Base-by-base conservation (phyloP, 2,797 vertebrate genomes). In the Coracias cyanogaster region DNA sequence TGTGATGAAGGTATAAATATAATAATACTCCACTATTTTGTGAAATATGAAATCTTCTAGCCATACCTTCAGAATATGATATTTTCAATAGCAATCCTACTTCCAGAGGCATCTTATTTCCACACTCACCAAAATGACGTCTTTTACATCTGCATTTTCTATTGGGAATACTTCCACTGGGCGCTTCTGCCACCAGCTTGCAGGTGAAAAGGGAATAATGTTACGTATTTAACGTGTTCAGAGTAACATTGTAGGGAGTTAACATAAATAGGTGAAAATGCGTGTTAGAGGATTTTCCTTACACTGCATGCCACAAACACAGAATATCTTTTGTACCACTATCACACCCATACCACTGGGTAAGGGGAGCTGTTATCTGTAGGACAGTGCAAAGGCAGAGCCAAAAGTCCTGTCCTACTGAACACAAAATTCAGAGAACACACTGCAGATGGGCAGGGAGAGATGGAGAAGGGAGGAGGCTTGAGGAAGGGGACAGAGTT, bases 41-140 rank as follows among this genome's bases (percentile, higher is more conserved):
- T 16, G 37, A 54, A 35, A 93, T 41, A 26, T 14, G 51, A 33
- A 78, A 69, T 94, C 41, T 77, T 57, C 66, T 25, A 57, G 48
- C 45, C 64, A n/a, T 24, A 29, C 4, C 78, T 66, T 62, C 52
- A 41, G 64, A 85, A 60, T 57, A 72, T 26, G 46, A 57, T 52
- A 92, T 76, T 64, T 85, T 65, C 41, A 89, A 72, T 3, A 82
- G 51, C 78, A 93, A 28, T 35, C 26, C 37, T 54, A 24, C 52
- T 87, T 95, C 46, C 64, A 82, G 57, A 90, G 46, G 72, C 62
- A 41, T 35, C 61, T 45, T 69, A 94, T 84, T 95, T 92, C 77
- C 76, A 82, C 69, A 24, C 52, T 62, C 43, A 70, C 74, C 52
- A 65, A 86, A 93, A 77, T 5, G 49, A 93, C 46, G 48, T 24